Base-by-base conservation (phyloP, 2,113 vertebrate genomes). In the Alligator sinensis region DNA sequence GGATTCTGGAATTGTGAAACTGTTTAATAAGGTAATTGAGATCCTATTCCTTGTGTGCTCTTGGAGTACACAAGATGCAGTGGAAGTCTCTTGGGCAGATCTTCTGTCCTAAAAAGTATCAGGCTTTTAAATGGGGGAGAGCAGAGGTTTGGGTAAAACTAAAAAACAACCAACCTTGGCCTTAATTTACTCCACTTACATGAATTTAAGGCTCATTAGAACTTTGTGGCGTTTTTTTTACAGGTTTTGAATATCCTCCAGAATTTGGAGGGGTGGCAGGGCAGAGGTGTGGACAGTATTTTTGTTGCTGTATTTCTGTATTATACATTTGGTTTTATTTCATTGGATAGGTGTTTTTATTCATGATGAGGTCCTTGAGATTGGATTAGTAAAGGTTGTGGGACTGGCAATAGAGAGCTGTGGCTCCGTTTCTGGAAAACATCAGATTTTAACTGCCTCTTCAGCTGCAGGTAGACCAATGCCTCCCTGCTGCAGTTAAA, bases 291-390 rank as follows among this genome's bases (percentile, higher is more conserved):
- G 21, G 24, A 25, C 5, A 57, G 12, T 84, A 70, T 25, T 54
- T 57, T 57, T 80, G 66, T 79, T 77, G 47, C 47, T 47, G 47
- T 47, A 47, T 47, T 38, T 38, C 38, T 38, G 14, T 2, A 0
- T 55, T 77, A 38, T 38, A 38, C 63, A 55, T 18, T 22, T 54
- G 25, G 54, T 9, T 66, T 11, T 17, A 6, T 25, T 70, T 62
- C 30, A n/a, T 0, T 57, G 70, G 25, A 25, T 74, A 9, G 55
- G 70, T 34, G 22, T 1, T 38, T 18, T 78, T 0, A 0, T 7
- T 62, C 30, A 55, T 28, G 54, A 30, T 5, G 30, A 54, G 5
- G n/a, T 87, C 66, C 12, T 0, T 12, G 47, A 47, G 47, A 47
- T 47, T 9, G 47, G 47, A 47, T 47, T 47, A 47, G 47, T 47